Evolutionary conservation across 2,797 vertebrate species (phyloP).

Genomic region (Linurgus olivaceus): DNA sequence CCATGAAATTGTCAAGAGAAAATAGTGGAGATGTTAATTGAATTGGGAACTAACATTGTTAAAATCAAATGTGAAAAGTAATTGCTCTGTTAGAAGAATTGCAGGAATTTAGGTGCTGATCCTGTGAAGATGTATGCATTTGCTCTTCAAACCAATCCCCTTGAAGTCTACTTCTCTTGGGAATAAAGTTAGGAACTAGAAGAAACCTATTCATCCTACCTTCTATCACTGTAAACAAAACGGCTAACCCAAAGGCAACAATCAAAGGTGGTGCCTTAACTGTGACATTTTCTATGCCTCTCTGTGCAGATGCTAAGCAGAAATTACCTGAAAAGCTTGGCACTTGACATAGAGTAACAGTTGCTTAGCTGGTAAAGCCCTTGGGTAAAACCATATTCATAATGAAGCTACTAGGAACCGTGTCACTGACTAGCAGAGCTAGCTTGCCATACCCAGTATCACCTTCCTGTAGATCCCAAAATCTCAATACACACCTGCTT

Average conservation of each 20-base stretch:
- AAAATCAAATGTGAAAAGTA: slow-evolving; percentile 47
- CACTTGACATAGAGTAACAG: not conserved
- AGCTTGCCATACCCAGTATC: not conserved
- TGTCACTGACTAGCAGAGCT: not conserved
- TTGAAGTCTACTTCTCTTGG: not conserved
- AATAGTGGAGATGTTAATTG: slow-evolving; percentile 55
- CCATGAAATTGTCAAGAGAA: slow-evolving; percentile 66
- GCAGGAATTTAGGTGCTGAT: not conserved
- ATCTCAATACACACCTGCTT: not conserved
- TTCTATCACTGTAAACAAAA: not conserved
- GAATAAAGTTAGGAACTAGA: not conserved
- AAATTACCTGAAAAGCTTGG: slow-evolving; percentile 14
- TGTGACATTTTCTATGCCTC: not conserved
- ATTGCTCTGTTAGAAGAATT: not conserved
- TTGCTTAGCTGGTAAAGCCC: not conserved
- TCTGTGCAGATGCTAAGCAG: not conserved
- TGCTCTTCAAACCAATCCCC: not conserved
- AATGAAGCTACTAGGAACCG: not conserved
- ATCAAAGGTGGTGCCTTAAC: not conserved
- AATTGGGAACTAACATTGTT: slow-evolving; percentile 54
- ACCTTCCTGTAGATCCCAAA: not conserved
- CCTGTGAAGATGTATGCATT: not conserved
- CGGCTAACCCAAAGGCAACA: not conserved
- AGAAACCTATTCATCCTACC: not conserved
- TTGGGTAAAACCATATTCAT: not conserved